Evolutionary conservation across 2,113 vertebrate species (phyloP), one percentile per base, ranked within the genome.

Genomic region (Protobothrops flavoviridis): DNA sequence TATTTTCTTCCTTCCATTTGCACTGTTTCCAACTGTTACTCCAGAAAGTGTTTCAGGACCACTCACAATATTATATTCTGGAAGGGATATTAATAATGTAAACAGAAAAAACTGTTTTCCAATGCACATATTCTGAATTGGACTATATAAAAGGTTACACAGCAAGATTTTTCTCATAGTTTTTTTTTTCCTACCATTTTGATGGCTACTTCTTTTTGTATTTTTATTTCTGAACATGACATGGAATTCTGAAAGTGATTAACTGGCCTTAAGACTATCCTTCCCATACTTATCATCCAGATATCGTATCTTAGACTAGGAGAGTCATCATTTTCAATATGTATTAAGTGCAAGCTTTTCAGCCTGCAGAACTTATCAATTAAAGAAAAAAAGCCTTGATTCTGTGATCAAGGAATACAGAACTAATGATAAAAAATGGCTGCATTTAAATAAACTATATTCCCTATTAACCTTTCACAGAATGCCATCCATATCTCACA

Each of bases 1-100:
- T 92, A 69, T 50, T 88, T 33, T 53, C 48, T 64, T 64, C 17
- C 21, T 43, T 53, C 20, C 21, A 88, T 88, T 88, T n/a, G 39
- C 29, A 23, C 15, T 12, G n/a, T 43, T 24, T 50, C 39, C 52
- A 91, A 17, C 69, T 57, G 48, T 43, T 85, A 5, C 45, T 57
- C 52, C 43, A 56, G 33, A 33, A 45, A 91, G n/a, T 59, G 17
- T 15, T 50, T 43, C 33, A 81, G 23, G 52, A 53, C 23, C 10
- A 48, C 5, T 53, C 11, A 39, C 53, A 45, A 56, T 9, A 10
- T 91, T 57, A 45, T 43, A 57, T 57, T 56, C 43, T 39, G 45
- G 53, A 87, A 56, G 12, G 17, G 20, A 23, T 87, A 87, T 92
- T 92, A 92, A 87, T 88, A 53, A 92, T 23, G 50, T 48, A 92